Evolutionary conservation across 2,888 invertebrate species (phyloP).

Genomic region (Anorthoa munda): DNA sequence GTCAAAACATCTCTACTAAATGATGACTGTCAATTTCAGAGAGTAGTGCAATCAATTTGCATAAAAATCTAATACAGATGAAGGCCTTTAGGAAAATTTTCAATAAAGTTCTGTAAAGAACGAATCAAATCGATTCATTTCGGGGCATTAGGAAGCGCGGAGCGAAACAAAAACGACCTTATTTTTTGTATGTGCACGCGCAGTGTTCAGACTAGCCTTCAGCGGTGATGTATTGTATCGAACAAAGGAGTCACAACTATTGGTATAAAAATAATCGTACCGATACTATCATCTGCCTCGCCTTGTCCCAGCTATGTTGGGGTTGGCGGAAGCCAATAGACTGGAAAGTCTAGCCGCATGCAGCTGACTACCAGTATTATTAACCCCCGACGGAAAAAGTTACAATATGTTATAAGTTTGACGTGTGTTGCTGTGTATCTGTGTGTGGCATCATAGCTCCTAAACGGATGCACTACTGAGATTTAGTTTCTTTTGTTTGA

Average conservation of each 20-base stretch:
- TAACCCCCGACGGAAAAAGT: too few species aligned
- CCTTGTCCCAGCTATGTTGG: background rate
- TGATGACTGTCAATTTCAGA: background rate
- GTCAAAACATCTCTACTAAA: background rate
- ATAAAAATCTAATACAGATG: background rate
- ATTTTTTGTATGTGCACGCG: conserved; percentile 54
- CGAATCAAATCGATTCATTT: conserved; percentile 45
- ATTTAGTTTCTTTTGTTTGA: too few species aligned
- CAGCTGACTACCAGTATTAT: background rate
- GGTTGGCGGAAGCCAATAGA: too few species aligned
- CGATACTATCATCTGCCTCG: background rate
- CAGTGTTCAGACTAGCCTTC: conserved; percentile 48
- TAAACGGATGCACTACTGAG: too few species aligned
- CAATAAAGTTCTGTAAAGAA: background rate
- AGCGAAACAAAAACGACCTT: conserved; percentile 61
- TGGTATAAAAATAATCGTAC: background rate
- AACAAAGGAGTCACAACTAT: conserved; percentile 45
- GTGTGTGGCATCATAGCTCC: too few species aligned
- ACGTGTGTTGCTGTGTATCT: too few species aligned
- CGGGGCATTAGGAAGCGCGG: conserved; percentile 38
- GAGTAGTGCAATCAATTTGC: background rate
- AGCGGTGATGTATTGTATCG: conserved; percentile 18
- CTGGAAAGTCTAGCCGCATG: background rate
- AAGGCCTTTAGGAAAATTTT: conserved; percentile 5
- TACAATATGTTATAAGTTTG: too few species aligned